phyloP scores from a whole-genome alignment of 2,113 vertebrate genomes.

The Cepphus grylle region DNA sequence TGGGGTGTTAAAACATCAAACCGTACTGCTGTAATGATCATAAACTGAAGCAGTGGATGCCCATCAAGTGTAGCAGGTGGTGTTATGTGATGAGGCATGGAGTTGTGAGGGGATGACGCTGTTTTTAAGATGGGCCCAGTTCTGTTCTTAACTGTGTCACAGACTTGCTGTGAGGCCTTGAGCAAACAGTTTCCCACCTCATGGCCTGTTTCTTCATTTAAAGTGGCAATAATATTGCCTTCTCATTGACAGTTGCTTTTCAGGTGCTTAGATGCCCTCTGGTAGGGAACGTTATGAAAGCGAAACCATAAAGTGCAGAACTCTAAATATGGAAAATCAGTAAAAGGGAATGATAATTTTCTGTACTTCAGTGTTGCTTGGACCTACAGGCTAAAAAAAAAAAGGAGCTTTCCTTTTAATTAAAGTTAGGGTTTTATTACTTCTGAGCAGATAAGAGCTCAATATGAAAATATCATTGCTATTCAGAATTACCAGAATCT shows the following conservation, averaged over 20 bases:
- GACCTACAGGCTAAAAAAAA: not conserved
- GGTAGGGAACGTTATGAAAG: not conserved
- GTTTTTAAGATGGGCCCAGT: not conserved
- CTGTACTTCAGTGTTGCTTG: not conserved
- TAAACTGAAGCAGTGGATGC: not conserved
- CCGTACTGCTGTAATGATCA: not conserved
- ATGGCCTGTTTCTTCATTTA: not conserved
- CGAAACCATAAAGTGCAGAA: not conserved
- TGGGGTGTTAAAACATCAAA: not conserved
- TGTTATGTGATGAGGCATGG: not conserved
- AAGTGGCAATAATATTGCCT: not conserved
- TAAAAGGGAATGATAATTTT: not conserved
- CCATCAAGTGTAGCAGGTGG: not conserved
- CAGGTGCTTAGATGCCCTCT: not conserved
- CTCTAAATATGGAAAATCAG: not conserved
- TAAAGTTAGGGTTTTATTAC: constrained; percentile 7
- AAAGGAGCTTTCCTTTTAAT: not conserved
- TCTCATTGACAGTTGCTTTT: not conserved
- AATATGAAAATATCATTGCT: not conserved
- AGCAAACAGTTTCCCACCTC: not conserved
- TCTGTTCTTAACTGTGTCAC: not conserved
- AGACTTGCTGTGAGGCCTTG: not conserved
- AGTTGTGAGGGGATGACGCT: not conserved
- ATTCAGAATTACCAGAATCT: not conserved
- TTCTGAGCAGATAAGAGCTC: not conserved